Evolutionary conservation across 2,888 invertebrate genomes (phyloP), one percentile per base, ranked within the genome.

Genomic region (Rhodophaea formosa): DNA sequence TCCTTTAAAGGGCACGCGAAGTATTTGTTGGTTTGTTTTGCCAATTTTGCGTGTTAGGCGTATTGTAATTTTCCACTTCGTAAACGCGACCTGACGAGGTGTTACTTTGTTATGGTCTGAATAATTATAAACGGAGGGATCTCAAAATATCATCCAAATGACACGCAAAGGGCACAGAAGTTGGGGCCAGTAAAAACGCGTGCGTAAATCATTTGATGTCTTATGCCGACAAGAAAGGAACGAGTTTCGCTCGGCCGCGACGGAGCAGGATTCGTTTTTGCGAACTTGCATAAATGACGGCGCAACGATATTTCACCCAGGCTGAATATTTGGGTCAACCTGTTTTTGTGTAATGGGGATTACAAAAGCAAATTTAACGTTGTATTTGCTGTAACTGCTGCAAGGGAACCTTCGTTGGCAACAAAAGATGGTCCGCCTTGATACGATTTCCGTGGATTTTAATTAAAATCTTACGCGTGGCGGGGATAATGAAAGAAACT

Each of bases 321-420:
- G 75, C 77, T 77, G 82, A 82, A 86, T 86, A 90, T 90, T 91
- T 84, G 85, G 90, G 90, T 89, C 89, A 88, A 88, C 85, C 84
- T 89, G 89, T 86, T 89, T 89, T 90, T 90, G 85, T 84, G 82
- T 88, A 88, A 88, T 85, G 77, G 80, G 82, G 80, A 87, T 88
- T 84, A 86, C 84, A 86, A 82, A 86, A 88, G 88, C 83, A 86
- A 86, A 88, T 87, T 87, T 82, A 81, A 84, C 84, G 81, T 87
- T 86, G 82, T 87, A 87, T 86, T 84, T 84, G 85, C 70, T 85
- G 79, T 83, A 84, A 87, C 82, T 83, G 82, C 75, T 84, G 80
- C 78, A 79, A 79, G 75, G 75, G 77, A 83, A 81, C 81, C 83
- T 82, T 82, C 80, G 79, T 81, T 76, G 77, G 77, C 79, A 79